Percentiles rank a stretch among this genome's conserved stretches.
Evolutionary conservation across 2,113 vertebrate species (phyloP).

Genomic region (Ovis canadensis): DNA sequence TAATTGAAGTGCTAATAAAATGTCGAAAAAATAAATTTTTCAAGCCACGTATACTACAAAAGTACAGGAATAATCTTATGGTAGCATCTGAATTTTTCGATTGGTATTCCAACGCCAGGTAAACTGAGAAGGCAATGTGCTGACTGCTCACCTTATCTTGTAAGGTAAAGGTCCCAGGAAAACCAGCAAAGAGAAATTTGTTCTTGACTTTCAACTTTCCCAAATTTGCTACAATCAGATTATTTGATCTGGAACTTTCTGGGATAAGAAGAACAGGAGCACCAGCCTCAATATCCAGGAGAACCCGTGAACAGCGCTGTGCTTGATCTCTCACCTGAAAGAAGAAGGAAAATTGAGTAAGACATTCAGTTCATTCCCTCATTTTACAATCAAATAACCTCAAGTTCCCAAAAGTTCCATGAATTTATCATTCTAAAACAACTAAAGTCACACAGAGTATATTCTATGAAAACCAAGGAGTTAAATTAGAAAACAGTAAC

Average conservation of each 20-base stretch:
- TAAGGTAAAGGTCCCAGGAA: constrained; percentile 89
- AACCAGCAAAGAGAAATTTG: constrained; percentile 88
- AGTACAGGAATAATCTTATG: not conserved
- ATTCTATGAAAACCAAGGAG: not conserved
- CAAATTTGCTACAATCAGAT: constrained; percentile 94
- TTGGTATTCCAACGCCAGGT: not conserved
- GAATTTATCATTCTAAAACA: not conserved
- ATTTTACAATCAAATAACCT: not conserved
- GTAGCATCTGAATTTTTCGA: not conserved
- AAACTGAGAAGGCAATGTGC: constrained; percentile 72
- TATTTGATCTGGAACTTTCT: constrained; percentile 91
- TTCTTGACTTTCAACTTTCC: constrained; percentile 95
- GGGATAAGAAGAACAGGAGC: constrained; percentile 96
- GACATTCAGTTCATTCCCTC: not conserved
- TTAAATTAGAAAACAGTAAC: constrained; percentile 32
- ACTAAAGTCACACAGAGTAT: not conserved
- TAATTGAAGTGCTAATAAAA: not conserved
- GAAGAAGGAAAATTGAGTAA: not conserved
- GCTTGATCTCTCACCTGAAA: constrained; percentile 91
- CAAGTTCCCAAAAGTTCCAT: not conserved
- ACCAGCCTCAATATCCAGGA: constrained; percentile 94
- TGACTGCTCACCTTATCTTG: constrained; percentile 92
- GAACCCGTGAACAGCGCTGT: constrained; percentile 89
- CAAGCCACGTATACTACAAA: not conserved
- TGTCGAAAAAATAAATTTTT: not conserved